Percentiles rank a stretch among this genome's conserved stretches.
Conservation (phyloP, 1,140 invertebrate genomes). For the Aphidius ervi region DNA sequence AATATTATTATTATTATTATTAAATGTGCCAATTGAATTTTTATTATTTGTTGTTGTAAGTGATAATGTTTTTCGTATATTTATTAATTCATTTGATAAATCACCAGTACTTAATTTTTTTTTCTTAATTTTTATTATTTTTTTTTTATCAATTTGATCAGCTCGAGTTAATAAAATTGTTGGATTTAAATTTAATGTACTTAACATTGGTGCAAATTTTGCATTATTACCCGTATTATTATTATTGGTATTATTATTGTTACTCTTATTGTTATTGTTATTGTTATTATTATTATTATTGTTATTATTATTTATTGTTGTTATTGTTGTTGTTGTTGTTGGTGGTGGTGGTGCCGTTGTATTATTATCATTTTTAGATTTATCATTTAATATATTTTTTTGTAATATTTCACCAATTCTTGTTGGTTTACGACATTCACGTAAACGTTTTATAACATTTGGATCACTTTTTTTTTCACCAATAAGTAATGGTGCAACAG, state of each 20-base stretch:
- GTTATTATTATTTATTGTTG: conserved; percentile 26
- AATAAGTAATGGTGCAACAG: conserved; percentile 41
- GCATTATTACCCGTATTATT: conserved; percentile 21
- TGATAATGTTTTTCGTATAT: conserved; percentile 44
- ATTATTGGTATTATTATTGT: conserved; percentile 12
- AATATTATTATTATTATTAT: conserved; percentile 34
- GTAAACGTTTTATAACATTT: conserved; percentile 54
- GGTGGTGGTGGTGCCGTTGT: conserved; percentile 31
- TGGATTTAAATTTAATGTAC: conserved; percentile 53
- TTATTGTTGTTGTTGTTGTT: conserved; percentile 20
- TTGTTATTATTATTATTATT: conserved; percentile 16
- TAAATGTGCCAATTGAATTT: conserved; percentile 34
- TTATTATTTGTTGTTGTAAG: conserved; percentile 36
- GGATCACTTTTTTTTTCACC: conserved; percentile 54
- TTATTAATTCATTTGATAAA: conserved; percentile 42
- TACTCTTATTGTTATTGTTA: too few relatives aligned
- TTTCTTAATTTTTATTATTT: conserved; percentile 38
- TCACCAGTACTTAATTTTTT: conserved; percentile 36
- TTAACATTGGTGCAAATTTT: conserved; percentile 52
- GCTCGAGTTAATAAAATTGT: conserved; percentile 52
- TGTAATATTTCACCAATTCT: conserved; percentile 32
- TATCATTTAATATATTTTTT: conserved; percentile 38
- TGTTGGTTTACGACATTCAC: conserved; percentile 55
- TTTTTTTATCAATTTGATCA: conserved; percentile 40
- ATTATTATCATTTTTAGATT: conserved; percentile 21